Percentiles rank a stretch among this genome's conserved stretches.
phyloP scores from a whole-genome alignment of 2,797 vertebrate species.

The Hoplostethus atlanticus region DNA sequence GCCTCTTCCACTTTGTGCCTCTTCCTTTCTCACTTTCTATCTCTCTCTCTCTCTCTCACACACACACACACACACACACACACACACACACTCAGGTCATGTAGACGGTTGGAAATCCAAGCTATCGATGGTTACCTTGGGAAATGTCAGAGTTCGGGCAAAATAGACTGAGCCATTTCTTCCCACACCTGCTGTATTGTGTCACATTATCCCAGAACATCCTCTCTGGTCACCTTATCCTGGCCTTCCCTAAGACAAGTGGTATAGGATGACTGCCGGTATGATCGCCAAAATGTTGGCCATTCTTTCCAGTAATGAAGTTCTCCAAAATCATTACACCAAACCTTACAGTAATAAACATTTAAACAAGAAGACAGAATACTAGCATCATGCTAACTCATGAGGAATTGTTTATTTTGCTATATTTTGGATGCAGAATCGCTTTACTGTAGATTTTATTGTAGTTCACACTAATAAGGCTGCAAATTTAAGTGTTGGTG shows the following conservation, averaged over 20 bases:
- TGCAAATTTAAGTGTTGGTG: background rate
- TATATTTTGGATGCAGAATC: background rate
- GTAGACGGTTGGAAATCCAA: slow-evolving; percentile 73
- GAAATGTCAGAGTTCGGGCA: slow-evolving; percentile 64
- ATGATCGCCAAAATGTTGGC: slow-evolving; percentile 21
- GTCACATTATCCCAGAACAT: slow-evolving; percentile 66
- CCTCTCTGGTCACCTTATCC: slow-evolving; percentile 61
- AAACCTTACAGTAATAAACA: background rate
- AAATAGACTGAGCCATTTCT: slow-evolving; percentile 64
- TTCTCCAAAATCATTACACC: slow-evolving; percentile 6
- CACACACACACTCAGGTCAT: slow-evolving; percentile 49
- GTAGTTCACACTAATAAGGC: background rate
- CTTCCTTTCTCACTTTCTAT: background rate
- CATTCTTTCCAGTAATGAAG: background rate
- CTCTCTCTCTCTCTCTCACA: slow-evolving; percentile 2
- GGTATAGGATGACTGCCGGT: slow-evolving; percentile 41
- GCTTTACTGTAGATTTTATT: slow-evolving; percentile 9
- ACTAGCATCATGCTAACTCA: background rate
- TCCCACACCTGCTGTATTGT: slow-evolving; percentile 78
- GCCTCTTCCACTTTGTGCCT: background rate
- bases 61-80: slow-evolving; percentile 16
- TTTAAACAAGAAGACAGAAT: no score
- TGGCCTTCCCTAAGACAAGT: slow-evolving; percentile 32
- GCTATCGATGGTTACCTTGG: slow-evolving; percentile 73
- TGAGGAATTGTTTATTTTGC: background rate